Percentiles rank a stretch among this genome's conserved stretches.
Conservation (phyloP, 2,113 vertebrate species). For the Hemiprocne comata region DNA sequence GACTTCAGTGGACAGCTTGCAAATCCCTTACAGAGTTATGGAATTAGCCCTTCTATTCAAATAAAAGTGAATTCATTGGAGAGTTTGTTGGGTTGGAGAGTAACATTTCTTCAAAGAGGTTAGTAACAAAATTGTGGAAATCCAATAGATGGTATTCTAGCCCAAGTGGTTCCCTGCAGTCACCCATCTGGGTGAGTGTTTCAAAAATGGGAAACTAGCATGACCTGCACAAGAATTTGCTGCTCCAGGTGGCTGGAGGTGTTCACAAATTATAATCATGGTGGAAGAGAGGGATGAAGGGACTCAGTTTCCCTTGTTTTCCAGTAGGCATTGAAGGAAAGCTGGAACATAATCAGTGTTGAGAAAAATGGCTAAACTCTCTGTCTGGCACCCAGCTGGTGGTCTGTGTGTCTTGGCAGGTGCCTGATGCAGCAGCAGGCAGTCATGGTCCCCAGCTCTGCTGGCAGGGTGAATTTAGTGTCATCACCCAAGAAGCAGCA, state of each 20-base stretch:
- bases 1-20: not conserved
- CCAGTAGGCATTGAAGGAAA: not conserved
- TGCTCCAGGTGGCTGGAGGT: not conserved
- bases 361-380: not conserved
- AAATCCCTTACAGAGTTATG: not conserved
- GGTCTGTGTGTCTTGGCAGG: rapidly evolving
- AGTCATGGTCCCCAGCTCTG: rapidly evolving
- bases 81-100: not conserved
- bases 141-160: not conserved
- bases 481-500: not conserved
- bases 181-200: not conserved
- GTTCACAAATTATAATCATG: not conserved
- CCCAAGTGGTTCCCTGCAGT: not conserved
- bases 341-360: not conserved
- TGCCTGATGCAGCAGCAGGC: not conserved
- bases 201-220: not conserved
- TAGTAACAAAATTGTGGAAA: not conserved
- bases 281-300: not conserved
- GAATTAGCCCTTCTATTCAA: not conserved
- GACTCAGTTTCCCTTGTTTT: not conserved
- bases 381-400: not conserved
- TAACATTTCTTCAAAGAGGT: not conserved
- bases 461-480: not conserved
- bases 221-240: not conserved
- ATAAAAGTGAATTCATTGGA: not conserved